Conservation (phyloP, 2,888 invertebrate genomes). For the Hypena proboscidalis region DNA sequence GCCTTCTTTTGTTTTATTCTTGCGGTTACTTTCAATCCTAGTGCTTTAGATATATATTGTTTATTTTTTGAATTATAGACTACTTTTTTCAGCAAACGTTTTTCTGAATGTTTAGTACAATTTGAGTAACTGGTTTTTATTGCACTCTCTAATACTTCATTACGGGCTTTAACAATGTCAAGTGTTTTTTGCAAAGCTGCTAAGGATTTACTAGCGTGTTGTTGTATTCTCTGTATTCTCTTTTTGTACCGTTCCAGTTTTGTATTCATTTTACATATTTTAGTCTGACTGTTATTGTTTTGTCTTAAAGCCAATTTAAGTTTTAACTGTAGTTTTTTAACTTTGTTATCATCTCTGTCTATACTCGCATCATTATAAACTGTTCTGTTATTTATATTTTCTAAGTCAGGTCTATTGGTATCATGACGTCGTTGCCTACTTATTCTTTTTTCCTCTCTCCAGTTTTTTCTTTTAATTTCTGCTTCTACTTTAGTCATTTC, state of each 20-base stretch:
- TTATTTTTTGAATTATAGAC: neutral
- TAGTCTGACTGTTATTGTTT: neutral
- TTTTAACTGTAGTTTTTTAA: neutral
- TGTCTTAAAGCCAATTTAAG: neutral
- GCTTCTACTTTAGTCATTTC: neutral
- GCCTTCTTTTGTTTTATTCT: neutral
- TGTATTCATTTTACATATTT: neutral
- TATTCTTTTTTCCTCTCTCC: slow-evolving; percentile 3
- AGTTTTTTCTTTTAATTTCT: slow-evolving; percentile 1
- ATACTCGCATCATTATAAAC: neutral
- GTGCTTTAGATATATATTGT: no score
- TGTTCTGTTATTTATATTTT: neutral
- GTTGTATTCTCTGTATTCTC: neutral
- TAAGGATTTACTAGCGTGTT: neutral
- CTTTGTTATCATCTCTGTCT: no score
- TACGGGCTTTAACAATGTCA: neutral
- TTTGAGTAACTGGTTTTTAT: neutral
- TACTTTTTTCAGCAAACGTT: neutral
- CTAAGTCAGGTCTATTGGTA: neutral
- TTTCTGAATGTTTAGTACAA: neutral
- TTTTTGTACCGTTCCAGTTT: slow-evolving; percentile 1
- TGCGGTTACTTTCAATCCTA: no score
- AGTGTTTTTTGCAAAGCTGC: neutral
- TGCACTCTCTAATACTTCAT: neutral
- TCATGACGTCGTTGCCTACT: neutral